A percentile compares a stretch with the other conserved stretches of the same genome.
These are phyloP conservation scores for Montipora sp. DNA, from an alignment of 64 coral and sea anemone species.

Conservation along the genomic window DNA sequence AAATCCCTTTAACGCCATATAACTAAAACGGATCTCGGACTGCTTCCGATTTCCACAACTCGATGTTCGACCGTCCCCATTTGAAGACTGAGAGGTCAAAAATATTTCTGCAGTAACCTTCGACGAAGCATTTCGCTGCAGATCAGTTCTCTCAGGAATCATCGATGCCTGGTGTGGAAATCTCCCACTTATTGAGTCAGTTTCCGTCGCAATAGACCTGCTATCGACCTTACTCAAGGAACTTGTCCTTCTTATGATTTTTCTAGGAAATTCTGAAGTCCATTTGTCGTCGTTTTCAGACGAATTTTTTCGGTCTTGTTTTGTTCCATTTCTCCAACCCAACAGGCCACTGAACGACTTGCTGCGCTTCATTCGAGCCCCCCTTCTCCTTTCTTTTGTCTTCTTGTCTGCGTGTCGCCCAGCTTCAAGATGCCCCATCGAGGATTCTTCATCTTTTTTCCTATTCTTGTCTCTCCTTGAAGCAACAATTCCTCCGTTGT, in stretches of 20 bases:
- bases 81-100: conserved; percentile 4
- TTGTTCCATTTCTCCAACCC: conserved; percentile 11
- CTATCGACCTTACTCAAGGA: conserved; percentile 25
- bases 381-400: background rate
- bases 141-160: background rate
- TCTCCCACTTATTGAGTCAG: background rate
- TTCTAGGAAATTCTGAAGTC: background rate
- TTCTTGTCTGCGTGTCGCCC: background rate
- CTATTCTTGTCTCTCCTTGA: background rate
- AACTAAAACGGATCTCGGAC: conserved; percentile 6
- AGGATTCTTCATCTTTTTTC: background rate
- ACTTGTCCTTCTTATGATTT: background rate
- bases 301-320: conserved; percentile 2
- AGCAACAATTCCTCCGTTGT: background rate
- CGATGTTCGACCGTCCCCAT: background rate
- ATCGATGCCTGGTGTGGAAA: background rate
- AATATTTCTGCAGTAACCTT: background rate
- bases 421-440: conserved; percentile 3
- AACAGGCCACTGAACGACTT: conserved; percentile 35
- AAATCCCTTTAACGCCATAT: conserved; percentile 37
- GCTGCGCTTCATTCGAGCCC: background rate
- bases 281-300: background rate
- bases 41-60: background rate
- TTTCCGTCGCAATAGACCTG: background rate
- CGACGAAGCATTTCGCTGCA: background rate